Conservation (phyloP, 2,888 invertebrate species). For the Busseola fusca region DNA sequence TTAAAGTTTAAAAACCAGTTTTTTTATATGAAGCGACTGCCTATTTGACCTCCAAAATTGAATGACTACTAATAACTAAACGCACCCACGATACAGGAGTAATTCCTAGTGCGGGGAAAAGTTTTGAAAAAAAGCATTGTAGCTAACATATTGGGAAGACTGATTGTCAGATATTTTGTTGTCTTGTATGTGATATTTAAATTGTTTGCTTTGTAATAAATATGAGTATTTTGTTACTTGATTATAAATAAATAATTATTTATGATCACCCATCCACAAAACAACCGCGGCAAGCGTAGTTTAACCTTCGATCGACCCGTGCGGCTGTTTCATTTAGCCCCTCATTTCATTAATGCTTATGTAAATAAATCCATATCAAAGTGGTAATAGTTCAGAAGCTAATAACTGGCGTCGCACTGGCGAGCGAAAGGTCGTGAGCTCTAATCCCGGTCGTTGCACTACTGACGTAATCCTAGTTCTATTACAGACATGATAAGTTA, state of each 20-base stretch:
- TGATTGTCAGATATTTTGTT: neutral
- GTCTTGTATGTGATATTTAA: too few species aligned
- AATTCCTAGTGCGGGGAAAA: too few species aligned
- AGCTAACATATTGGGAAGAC: neutral
- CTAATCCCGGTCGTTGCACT: conserved; percentile 22
- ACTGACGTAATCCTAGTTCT: neutral
- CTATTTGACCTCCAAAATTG: neutral
- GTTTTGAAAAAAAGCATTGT: too few species aligned
- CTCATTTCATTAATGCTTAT: neutral
- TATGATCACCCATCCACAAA: neutral
- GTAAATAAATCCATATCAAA: neutral
- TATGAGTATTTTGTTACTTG: too few species aligned
- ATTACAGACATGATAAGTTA: neutral
- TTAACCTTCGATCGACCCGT: neutral
- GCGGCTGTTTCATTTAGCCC: neutral
- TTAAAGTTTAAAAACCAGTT: neutral
- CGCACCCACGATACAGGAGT: too few species aligned
- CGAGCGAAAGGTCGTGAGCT: conserved; percentile 22
- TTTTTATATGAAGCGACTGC: neutral
- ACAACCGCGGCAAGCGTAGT: neutral
- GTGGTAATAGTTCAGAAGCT: neutral
- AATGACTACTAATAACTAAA: too few species aligned
- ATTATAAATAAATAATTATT: too few species aligned
- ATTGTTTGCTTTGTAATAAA: too few species aligned
- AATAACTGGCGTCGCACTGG: conserved; percentile 10